Evolutionary conservation across 2,113 vertebrate species (phyloP).

Genomic region (Stegastes partitus): DNA sequence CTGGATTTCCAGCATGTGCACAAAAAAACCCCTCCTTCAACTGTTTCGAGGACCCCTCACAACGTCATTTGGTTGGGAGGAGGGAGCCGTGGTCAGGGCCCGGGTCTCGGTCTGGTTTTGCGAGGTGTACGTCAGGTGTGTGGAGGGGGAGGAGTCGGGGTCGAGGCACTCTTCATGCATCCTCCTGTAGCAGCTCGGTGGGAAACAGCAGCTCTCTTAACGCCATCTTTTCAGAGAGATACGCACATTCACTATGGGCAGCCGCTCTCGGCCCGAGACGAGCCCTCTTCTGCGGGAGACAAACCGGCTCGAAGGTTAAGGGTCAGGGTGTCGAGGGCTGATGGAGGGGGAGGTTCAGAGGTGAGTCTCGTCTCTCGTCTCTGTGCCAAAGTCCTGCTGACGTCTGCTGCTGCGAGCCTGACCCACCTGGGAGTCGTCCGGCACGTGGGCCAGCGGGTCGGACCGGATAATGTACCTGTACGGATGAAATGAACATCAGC

Average conservation of each 20-base stretch:
- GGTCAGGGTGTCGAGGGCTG: conserved; percentile 42
- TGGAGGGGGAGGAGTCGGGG: conserved; percentile 18
- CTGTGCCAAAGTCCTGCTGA: conserved; percentile 86
- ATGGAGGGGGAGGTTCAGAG: conserved; percentile 74
- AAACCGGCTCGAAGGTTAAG: conserved; percentile 38
- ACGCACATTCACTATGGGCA: conserved; percentile 42
- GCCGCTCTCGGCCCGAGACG: background rate
- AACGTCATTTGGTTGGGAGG: conserved; percentile 11
- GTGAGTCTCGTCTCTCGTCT: conserved; percentile 91
- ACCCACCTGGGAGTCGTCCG: conserved; percentile 83
- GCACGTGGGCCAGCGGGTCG: conserved; percentile 92
- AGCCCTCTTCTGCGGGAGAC: conserved; percentile 18
- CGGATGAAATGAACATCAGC: background rate
- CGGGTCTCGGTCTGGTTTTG: conserved; percentile 8
- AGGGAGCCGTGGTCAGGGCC: background rate
- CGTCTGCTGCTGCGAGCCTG: conserved; percentile 81
- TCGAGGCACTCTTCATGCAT: conserved; percentile 81
- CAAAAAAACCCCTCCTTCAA: background rate
- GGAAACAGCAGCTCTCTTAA: conserved; percentile 26
- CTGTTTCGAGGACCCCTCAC: background rate
- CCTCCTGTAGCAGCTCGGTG: conserved; percentile 73
- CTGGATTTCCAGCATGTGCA: background rate
- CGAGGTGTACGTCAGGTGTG: conserved; percentile 9
- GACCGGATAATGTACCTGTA: conserved; percentile 95
- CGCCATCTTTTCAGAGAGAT: conserved; percentile 21